A percentile compares a stretch with the other conserved stretches of the same genome.
Conservation (phyloP, 2,797 vertebrate genomes). For the Percopsis omiscomaycus region DNA sequence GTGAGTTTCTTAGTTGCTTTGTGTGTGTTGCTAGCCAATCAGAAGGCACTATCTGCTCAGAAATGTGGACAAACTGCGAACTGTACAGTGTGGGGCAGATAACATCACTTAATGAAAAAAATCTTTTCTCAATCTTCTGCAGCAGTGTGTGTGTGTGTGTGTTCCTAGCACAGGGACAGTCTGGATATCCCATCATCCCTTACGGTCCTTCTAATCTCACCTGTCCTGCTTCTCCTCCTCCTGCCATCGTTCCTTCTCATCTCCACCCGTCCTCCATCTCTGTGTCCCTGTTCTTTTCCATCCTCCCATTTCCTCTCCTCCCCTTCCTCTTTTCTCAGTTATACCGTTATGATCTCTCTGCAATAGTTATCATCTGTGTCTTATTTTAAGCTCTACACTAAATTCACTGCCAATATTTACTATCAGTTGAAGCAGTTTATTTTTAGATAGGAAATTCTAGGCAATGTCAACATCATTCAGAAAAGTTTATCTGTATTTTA, state of each 20-base stretch:
- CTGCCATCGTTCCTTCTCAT: constrained; percentile 8
- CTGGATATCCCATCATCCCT: not conserved
- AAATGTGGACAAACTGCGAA: constrained; percentile 59
- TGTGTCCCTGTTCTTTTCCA: not conserved
- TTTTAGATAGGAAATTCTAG: too few relatives aligned
- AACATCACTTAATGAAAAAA: constrained; percentile 62
- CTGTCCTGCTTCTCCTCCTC: constrained; percentile 7
- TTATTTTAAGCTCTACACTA: too few relatives aligned
- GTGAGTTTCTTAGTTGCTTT: constrained; percentile 65
- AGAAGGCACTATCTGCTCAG: constrained; percentile 57
- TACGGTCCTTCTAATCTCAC: not conserved
- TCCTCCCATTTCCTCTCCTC: not conserved
- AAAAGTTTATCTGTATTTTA: too few relatives aligned
- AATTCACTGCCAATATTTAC: too few relatives aligned
- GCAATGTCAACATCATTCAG: too few relatives aligned
- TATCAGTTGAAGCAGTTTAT: too few relatives aligned
- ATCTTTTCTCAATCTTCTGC: constrained; percentile 41
- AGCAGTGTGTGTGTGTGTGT: constrained; percentile 26
- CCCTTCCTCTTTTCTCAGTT: not conserved
- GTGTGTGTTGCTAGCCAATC: constrained; percentile 58
- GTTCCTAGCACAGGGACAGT: not conserved
- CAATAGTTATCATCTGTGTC: too few relatives aligned
- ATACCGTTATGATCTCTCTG: not conserved
- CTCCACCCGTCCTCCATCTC: constrained; percentile 14
- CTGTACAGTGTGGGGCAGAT: constrained; percentile 61